Conservation (phyloP, 1,140 invertebrate genomes). For the Neodiprion pinetum region DNA sequence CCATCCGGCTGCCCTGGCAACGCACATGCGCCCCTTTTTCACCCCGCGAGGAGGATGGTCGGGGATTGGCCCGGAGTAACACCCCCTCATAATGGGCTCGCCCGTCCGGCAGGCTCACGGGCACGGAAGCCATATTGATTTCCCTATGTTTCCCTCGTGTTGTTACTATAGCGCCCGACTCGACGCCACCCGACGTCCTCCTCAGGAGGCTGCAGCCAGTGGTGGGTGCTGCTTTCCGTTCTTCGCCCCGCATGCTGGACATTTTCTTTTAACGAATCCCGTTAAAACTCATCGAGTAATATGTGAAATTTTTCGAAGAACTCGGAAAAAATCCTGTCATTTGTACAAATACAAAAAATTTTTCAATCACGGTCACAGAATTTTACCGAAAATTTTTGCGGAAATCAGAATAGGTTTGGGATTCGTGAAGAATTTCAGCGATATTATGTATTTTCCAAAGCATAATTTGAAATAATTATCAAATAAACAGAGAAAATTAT, state of each 20-base stretch:
- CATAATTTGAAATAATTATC: too few relatives aligned
- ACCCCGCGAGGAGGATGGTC: constrained; percentile 53
- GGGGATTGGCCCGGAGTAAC: constrained; percentile 63
- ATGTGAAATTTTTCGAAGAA: too few relatives aligned
- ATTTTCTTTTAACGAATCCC: too few relatives aligned
- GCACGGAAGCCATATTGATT: constrained; percentile 65
- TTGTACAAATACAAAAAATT: too few relatives aligned
- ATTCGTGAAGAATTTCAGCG: too few relatives aligned
- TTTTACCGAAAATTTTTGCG: too few relatives aligned
- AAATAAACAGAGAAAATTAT: too few relatives aligned
- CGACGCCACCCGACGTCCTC: constrained; percentile 1
- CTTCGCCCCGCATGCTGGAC: not conserved
- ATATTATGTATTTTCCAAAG: too few relatives aligned
- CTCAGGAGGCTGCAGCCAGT: not conserved
- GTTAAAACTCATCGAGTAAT: too few relatives aligned
- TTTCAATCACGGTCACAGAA: too few relatives aligned
- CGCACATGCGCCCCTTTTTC: constrained; percentile 60
- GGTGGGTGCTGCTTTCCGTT: not conserved
- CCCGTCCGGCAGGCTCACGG: constrained; percentile 52
- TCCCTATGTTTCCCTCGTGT: constrained; percentile 63
- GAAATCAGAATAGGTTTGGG: too few relatives aligned
- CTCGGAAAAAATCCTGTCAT: too few relatives aligned
- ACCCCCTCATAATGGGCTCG: constrained; percentile 64
- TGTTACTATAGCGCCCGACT: constrained; percentile 61
- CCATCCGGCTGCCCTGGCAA: constrained; percentile 61